Percentiles rank a stretch among this genome's conserved stretches.
These are phyloP conservation scores for Torymus aiolomorphi DNA, from an alignment of 2,888 invertebrate species.

Conservation along the genomic window DNA sequence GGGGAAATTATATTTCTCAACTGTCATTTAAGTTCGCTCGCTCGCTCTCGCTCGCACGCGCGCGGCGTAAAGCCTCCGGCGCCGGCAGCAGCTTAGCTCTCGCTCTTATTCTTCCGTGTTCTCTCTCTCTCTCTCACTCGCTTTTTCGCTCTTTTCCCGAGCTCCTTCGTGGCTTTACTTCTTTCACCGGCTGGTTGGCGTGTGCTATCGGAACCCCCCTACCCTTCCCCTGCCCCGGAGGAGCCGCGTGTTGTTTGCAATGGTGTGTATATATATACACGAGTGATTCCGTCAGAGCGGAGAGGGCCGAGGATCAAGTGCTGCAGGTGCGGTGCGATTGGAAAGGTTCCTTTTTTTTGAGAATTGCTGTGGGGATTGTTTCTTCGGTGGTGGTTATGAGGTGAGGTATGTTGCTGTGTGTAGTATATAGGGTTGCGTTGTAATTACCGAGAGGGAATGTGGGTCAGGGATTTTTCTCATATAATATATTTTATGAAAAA, in stretches of 20 bases:
- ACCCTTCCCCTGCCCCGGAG: too few relatives aligned
- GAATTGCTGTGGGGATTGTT: too few relatives aligned
- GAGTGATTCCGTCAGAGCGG: slow-evolving; percentile 13
- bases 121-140: slow-evolving; percentile 16
- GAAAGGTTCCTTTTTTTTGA: too few relatives aligned
- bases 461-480: too few relatives aligned
- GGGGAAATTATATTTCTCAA: slow-evolving; percentile 73
- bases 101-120: slow-evolving; percentile 2
- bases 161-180: slow-evolving; percentile 30
- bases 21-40: slow-evolving; percentile 71
- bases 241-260: too few relatives aligned
- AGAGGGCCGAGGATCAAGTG: background rate
- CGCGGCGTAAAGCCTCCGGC: slow-evolving; percentile 23
- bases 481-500: too few relatives aligned
- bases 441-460: too few relatives aligned
- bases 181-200: slow-evolving; percentile 4
- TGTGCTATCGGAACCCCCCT: slow-evolving; percentile 10
- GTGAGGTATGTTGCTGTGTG: too few relatives aligned
- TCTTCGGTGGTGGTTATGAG: too few relatives aligned
- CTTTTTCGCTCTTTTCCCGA: background rate
- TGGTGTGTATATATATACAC: background rate
- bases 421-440: too few relatives aligned
- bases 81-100: slow-evolving; percentile 26
- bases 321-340: background rate
- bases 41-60: slow-evolving; percentile 46